Conservation (phyloP, 2,888 invertebrate species). For the Rhingia campestris region DNA sequence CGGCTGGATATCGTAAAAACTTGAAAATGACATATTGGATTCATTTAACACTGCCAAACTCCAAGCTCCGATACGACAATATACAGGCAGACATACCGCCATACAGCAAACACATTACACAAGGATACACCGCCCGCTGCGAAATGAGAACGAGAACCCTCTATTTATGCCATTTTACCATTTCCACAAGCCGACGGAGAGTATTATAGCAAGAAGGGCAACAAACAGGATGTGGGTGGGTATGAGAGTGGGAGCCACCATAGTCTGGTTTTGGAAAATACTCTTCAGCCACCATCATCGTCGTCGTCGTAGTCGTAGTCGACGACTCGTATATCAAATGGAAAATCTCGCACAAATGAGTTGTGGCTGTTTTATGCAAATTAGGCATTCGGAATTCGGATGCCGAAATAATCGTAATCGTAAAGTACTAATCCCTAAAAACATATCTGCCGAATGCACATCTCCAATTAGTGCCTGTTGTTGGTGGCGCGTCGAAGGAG, state of each 20-base stretch:
- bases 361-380: slow-evolving; percentile 76
- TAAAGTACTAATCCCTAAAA: slow-evolving; percentile 76
- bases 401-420: slow-evolving; percentile 75
- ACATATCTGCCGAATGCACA: slow-evolving; percentile 75
- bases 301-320: slow-evolving; percentile 10
- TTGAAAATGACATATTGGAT: slow-evolving; percentile 74
- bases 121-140: slow-evolving; percentile 44
- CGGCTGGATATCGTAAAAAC: slow-evolving; percentile 71
- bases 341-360: slow-evolving; percentile 76
- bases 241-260: slow-evolving; percentile 29
- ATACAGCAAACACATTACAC: not conserved
- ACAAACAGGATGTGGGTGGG: slow-evolving; percentile 45
- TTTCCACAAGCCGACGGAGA: slow-evolving; percentile 31
- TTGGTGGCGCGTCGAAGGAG: slow-evolving; percentile 7
- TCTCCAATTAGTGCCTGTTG: slow-evolving; percentile 74
- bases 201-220: slow-evolving; percentile 53
- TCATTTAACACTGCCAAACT: slow-evolving; percentile 74
- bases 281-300: slow-evolving; percentile 12
- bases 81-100: slow-evolving; percentile 19
- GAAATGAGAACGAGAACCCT: slow-evolving; percentile 69
- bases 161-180: slow-evolving; percentile 63
- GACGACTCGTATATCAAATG: slow-evolving; percentile 75
- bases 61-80: slow-evolving; percentile 39
- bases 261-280: slow-evolving; percentile 55
- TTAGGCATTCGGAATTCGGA: slow-evolving; percentile 69